Evolutionary conservation across 2,113 vertebrate genomes (phyloP), one percentile per base, ranked within the genome.

Genomic region (Cochlearius cochlearius): DNA sequence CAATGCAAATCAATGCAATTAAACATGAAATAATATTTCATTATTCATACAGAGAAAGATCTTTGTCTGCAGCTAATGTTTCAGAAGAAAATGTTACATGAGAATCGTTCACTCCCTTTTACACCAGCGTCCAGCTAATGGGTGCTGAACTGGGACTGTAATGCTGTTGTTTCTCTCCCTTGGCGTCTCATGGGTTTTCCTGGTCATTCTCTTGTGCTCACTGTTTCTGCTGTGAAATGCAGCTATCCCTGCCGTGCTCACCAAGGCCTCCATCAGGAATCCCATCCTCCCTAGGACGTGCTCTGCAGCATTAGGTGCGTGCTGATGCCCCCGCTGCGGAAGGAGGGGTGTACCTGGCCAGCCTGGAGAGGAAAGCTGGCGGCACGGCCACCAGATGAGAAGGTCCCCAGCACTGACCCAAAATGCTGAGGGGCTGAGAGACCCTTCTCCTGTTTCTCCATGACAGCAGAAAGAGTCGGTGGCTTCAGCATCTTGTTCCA

Each of bases 1-100:
- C 88, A 93, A 47, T 94, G 94, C 55, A 95, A 93, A 96, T 88
- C 85, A 94, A 32, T 93, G 62, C 92, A 95, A 96, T 92, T 94
- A 94, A 92, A 96, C 77, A 79, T 43, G 67, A 94, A 95, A 59
- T 32, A 90, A 85, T 84, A 34, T 38, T 89, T 88, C 76, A 75
- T 91, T 75, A 86, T 90, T 96, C 90, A 79, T 82, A 56, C 23
- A n/a, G 81, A 81, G 69, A 74, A 90, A 90, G 41, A 73, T 50
- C 76, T 88, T 69, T 68, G 59, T 62, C 15, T 29, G 45, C 0
- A 1, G 58, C 53, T 92, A 50, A 62, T 59, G 74, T 88, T 92
- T 95, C 49, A 83, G 73, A 92, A 88, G 53, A 38, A 69, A 62
- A 64, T 4, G 16, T 45, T 73, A 3, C 5, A 12, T 11, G 39